Conservation (phyloP, 2,113 vertebrate genomes). For the Morone saxatilis region DNA sequence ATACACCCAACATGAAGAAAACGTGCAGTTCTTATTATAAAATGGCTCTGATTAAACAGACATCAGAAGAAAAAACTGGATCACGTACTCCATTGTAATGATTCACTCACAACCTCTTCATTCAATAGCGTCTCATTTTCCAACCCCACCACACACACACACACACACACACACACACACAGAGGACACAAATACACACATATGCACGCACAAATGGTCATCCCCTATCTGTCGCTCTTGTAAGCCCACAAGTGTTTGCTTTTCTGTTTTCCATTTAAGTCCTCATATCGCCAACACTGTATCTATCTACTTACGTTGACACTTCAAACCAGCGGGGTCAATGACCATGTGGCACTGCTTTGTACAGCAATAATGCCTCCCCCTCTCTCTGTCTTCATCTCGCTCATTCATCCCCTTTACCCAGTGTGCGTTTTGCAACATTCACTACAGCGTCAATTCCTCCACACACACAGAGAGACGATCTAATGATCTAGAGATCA, state of each 20-base stretch:
- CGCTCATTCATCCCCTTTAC: constrained; percentile 45
- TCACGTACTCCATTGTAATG: constrained; percentile 25
- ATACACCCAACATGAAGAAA: background rate
- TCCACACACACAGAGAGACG: constrained; percentile 4
- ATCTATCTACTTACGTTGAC: constrained; percentile 52
- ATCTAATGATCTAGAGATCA: constrained; percentile 31
- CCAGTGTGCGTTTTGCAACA: background rate
- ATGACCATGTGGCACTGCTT: constrained; percentile 48
- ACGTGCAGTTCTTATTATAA: background rate
- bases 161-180: constrained; percentile 10
- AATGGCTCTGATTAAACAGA: constrained; percentile 9
- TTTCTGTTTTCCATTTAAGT: constrained; percentile 60
- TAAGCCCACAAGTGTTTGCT: constrained; percentile 50
- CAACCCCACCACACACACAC: background rate
- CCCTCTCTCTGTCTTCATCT: constrained; percentile 9
- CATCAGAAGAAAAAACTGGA: constrained; percentile 6
- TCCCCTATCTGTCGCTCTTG: constrained; percentile 21
- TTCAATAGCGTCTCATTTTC: constrained; percentile 44
- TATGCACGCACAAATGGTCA: background rate
- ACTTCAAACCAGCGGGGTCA: constrained; percentile 64
- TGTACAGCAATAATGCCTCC: constrained; percentile 47
- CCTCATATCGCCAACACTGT: constrained; percentile 48
- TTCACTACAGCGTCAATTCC: constrained; percentile 36
- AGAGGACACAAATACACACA: background rate
- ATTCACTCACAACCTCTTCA: constrained; percentile 44